Evolutionary conservation across 2,888 invertebrate genomes (phyloP), one percentile per base, ranked within the genome.

Genomic region (Machimus atricapillus): DNA sequence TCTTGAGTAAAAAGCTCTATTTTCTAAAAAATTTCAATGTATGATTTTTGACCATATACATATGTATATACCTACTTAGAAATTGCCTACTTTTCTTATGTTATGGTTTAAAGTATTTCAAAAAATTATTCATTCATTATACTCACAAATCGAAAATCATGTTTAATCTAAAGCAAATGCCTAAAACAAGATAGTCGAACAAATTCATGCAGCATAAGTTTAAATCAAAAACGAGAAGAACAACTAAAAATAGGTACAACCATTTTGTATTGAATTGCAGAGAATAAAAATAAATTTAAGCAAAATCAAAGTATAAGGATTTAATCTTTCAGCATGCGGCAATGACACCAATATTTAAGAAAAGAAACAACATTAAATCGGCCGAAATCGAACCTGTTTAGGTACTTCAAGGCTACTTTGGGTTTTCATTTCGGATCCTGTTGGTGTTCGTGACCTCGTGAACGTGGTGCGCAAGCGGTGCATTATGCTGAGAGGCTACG

Each of bases 391-490:
- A 66, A 95, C 95, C 94, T 97, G 97, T 92, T 97, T 97, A 89
- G 97, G 97, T 90, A 97, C 97, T 92, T 97, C 97, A 90, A 97
- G 95, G 93, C 97, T 97, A 93, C 96, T 97, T 92, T 97, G 97
- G 89, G 96, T 96, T 94, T 97, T 97, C 97, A 97, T 97, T 93
- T 97, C 97, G 91, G 96, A 96, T 90, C 97, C 97, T 89, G 97
- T 97, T 89, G 97, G 97, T 90, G 97, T 97, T 91, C 96, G 95
- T 92, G 97, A 97, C 91, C 97, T 95, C 93, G 96, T 96, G 94
- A 97, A 97, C 89, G 97, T 97, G 92, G 96, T 96, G 92, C 97
- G 96, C 94, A 97, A 94, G 92, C 92, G 92, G 87, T 92, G 92
- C 92, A 92, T 92, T 88, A 89, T 90, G 88, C 78, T 89, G 87